Evolutionary conservation across 2,797 vertebrate species (phyloP).

Genomic region (Chrysolophus pictus): DNA sequence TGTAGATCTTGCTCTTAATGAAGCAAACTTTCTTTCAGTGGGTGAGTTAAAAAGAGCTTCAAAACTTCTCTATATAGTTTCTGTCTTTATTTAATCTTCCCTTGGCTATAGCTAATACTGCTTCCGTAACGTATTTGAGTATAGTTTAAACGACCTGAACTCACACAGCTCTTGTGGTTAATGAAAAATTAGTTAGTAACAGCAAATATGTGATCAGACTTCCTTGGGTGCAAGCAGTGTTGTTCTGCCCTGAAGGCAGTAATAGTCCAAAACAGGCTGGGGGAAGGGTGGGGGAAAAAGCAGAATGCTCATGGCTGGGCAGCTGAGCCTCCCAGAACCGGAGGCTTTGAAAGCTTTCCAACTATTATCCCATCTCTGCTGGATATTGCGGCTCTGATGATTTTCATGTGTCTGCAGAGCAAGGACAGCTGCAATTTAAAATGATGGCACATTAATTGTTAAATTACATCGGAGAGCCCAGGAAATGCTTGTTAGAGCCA

Average conservation of each 20-base stretch:
- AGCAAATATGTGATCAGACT: fast-evolving
- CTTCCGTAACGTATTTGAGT: background rate
- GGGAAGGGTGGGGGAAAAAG: background rate
- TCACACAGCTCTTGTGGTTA: fast-evolving
- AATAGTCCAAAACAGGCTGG: fast-evolving
- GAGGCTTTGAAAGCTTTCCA: background rate
- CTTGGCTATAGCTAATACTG: background rate
- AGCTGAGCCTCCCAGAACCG: background rate
- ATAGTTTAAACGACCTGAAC: background rate
- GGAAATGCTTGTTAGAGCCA: constrained; percentile 46
- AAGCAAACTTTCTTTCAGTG: background rate
- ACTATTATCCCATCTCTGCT: background rate
- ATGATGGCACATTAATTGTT: constrained; percentile 7
- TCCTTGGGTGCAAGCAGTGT: background rate
- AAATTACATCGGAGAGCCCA: background rate
- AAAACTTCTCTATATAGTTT: background rate
- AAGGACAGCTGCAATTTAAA: constrained; percentile 30
- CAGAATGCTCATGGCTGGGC: background rate
- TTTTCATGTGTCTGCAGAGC: background rate
- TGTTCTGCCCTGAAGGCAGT: background rate
- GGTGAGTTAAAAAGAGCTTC: background rate
- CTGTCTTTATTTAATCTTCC: background rate
- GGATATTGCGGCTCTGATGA: background rate
- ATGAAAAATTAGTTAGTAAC: background rate
- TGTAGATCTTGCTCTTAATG: fast-evolving